Evolutionary conservation across 2,797 vertebrate species (phyloP), one percentile per base, ranked within the genome.

Genomic region (Acanthornis magna): DNA sequence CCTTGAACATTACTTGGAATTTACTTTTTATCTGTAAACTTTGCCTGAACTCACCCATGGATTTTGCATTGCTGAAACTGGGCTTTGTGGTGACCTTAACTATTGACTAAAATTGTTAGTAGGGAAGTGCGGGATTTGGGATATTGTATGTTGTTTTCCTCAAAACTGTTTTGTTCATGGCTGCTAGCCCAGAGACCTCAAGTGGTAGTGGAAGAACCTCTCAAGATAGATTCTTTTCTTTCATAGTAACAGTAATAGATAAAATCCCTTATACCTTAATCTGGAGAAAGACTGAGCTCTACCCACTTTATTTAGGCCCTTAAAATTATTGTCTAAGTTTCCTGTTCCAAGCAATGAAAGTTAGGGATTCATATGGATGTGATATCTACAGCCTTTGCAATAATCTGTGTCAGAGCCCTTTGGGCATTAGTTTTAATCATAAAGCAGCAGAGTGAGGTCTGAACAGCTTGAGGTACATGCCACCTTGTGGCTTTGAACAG

Each of bases 401-500:
- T 21, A 65, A 40, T 36, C 21, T 3, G 0, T 54, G 13, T 27
- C 66, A 13, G 3, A 34, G 15, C 43, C 34, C 21, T 16, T 77
- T 53, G 57, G 1, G 4, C 7, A 9, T 45, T 63, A 30, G 38
- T n/a, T 54, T 65, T 67, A 40, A 50, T 14, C 26, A 50, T 12
- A 51, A 55, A 58, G 22, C 48, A 82, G 12, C 23, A 54, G 29
- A 11, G 58, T 27, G 38, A 83, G 21, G 10, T 58, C 48, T 57
- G 38, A 85, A 81, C 18, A 55, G 78, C 34, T 92, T 73, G 91
- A 92, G 45, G 75, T 79, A 80, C 34, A 16, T 89, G 85, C 89
- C 91, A 89, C 75, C 95, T 95, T 87, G 91, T 96, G 93, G 91
- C 75, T 82, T 76, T n/a, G 22, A 68, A 36, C 26, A 36, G 30